phyloP scores from a whole-genome alignment of 2,113 vertebrate species.

The Callocephalon fimbriatum region DNA sequence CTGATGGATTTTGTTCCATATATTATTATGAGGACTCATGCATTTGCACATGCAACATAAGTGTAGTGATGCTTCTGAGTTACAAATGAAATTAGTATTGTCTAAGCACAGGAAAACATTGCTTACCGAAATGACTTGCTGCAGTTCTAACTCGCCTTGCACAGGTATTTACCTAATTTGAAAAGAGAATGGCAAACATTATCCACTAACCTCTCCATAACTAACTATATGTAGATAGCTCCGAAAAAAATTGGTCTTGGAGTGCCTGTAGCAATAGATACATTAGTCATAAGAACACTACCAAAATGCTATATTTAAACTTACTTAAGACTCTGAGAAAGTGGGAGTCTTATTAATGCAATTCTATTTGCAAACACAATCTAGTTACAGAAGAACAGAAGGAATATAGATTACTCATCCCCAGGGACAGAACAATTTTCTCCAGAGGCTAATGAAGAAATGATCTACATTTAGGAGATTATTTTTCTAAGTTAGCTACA shows the following conservation, averaged over 20 bases:
- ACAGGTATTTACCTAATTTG: neutral
- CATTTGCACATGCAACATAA: neutral
- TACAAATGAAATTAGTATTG: neutral
- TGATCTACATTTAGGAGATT: neutral
- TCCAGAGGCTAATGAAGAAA: constrained; percentile 38
- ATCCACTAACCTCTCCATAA: neutral
- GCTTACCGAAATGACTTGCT: neutral
- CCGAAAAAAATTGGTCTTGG: constrained; percentile 39
- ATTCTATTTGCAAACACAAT: constrained; percentile 55
- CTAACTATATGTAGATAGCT: neutral
- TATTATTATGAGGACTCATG: neutral
- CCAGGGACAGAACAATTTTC: neutral
- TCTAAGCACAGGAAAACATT: neutral
- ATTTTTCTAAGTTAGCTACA: constrained; percentile 35
- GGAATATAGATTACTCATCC: constrained; percentile 13
- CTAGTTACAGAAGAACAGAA: constrained; percentile 39
- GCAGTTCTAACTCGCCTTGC: neutral
- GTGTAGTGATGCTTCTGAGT: neutral
- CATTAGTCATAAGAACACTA: neutral
- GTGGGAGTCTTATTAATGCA: constrained; percentile 43
- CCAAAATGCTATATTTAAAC: constrained; percentile 47
- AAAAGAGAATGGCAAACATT: neutral
- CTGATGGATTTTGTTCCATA: neutral
- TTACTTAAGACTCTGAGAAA: constrained; percentile 33
- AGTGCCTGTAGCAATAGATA: neutral